phyloP scores from a whole-genome alignment of 92 coral and sea anemone species.

The Phenganax subtilis region DNA sequence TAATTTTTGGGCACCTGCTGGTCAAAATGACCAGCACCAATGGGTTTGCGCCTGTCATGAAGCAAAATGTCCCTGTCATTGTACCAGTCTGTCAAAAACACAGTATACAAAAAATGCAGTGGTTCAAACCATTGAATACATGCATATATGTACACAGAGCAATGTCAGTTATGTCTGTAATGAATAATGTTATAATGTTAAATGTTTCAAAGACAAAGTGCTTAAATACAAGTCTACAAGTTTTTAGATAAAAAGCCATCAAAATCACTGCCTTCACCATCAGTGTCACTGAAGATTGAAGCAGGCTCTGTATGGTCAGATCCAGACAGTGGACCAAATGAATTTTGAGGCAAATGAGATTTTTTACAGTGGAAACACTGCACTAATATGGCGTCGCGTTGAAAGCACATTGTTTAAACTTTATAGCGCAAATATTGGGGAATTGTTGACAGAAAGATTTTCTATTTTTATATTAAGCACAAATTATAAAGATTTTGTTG shows the following conservation, averaged over 20 bases:
- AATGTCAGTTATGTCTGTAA: not conserved
- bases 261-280: slow-evolving; percentile 10
- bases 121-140: not conserved
- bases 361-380: too few relatives aligned
- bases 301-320: not conserved
- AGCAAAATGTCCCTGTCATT: not conserved
- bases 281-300: not conserved
- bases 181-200: too few relatives aligned
- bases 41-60: not conserved
- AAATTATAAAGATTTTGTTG: too few relatives aligned
- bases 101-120: not conserved
- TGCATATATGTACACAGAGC: not conserved
- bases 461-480: too few relatives aligned
- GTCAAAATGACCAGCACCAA: not conserved
- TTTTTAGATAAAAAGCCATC: not conserved
- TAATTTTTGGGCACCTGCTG: not conserved
- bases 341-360: too few relatives aligned
- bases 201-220: not conserved
- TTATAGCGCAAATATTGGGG: too few relatives aligned
- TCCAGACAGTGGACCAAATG: not conserved
- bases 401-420: too few relatives aligned
- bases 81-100: not conserved
- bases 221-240: not conserved
- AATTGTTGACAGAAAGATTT: too few relatives aligned
- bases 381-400: too few relatives aligned